Evolutionary conservation across 2,113 vertebrate genomes (phyloP).

Genomic region (Willisornis vidua): DNA sequence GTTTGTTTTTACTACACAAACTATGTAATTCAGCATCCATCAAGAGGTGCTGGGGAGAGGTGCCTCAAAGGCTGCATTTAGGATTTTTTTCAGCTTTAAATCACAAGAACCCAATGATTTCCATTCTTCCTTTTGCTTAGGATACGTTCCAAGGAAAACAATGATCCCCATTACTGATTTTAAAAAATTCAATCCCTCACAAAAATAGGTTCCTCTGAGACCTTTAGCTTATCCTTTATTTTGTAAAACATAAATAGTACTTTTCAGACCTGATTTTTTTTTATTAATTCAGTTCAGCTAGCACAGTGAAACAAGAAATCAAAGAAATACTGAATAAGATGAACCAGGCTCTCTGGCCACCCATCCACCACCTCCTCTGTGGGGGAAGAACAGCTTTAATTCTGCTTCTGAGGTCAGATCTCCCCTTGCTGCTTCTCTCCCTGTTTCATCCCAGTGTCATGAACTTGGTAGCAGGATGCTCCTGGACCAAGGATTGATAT

Average conservation of each 20-base stretch:
- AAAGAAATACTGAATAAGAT: not conserved
- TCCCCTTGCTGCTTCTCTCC: not conserved
- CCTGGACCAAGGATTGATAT: not conserved
- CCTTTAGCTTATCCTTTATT: not conserved
- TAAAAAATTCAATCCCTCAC: not conserved
- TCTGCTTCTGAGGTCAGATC: not conserved
- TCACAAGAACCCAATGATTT: not conserved
- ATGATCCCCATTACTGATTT: not conserved
- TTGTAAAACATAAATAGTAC: not conserved
- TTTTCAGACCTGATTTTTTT: not conserved
- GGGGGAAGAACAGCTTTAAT: not conserved
- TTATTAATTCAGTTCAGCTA: not conserved
- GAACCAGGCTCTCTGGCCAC: not conserved
- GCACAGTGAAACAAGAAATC: not conserved
- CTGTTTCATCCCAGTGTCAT: not conserved
- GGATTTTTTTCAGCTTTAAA: not conserved
- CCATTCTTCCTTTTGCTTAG: not conserved
- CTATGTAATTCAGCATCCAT: not conserved
- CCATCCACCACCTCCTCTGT: not conserved
- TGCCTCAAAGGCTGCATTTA: not conserved
- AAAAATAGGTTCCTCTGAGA: slow-evolving; percentile 3
- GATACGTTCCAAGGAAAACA: slow-evolving; percentile 16
- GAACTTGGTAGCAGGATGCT: not conserved
- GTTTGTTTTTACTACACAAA: not conserved
- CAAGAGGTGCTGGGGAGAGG: not conserved